Percentiles rank a stretch among this genome's conserved stretches.
Evolutionary conservation across 1,140 invertebrate genomes (phyloP).

Genomic region (Dufourea novaeangliae): DNA sequence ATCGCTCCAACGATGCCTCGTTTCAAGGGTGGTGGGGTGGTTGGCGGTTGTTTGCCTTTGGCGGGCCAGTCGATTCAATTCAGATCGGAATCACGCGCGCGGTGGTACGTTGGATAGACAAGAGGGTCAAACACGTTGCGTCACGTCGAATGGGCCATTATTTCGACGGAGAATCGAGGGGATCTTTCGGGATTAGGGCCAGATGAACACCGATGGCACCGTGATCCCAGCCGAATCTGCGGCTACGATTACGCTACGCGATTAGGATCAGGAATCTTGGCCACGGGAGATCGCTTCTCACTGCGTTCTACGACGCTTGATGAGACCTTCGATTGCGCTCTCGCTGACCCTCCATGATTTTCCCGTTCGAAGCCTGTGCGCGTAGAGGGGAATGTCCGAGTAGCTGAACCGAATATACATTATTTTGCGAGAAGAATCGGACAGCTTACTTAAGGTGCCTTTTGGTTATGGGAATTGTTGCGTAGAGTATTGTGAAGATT

Average conservation of each 20-base stretch:
- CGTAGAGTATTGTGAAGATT: too few relatives aligned
- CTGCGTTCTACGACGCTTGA: conserved; percentile 13
- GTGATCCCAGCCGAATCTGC: conserved; percentile 21
- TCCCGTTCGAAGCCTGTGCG: too few relatives aligned
- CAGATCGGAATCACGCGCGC: conserved; percentile 60
- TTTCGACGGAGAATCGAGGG: conserved; percentile 47
- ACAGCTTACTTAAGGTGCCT: too few relatives aligned
- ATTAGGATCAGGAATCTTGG: conserved; percentile 40
- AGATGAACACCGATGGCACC: conserved; percentile 47
- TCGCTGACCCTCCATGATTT: too few relatives aligned
- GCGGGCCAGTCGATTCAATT: conserved; percentile 49
- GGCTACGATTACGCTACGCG: conserved; percentile 32
- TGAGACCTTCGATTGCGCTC: too few relatives aligned
- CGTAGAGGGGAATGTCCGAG: too few relatives aligned
- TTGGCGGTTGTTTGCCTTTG: too few relatives aligned
- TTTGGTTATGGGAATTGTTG: too few relatives aligned
- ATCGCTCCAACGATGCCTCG: too few relatives aligned
- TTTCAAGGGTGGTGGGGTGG: too few relatives aligned
- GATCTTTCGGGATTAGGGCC: conserved; percentile 49
- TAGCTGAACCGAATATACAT: too few relatives aligned
- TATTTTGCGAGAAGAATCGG: too few relatives aligned
- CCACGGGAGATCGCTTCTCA: conserved; percentile 16
- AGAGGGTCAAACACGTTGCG: conserved; percentile 25
- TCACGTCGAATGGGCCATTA: conserved; percentile 51
- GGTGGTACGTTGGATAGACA: conserved; percentile 35